Evolutionary conservation across 2,888 invertebrate genomes (phyloP), one percentile per base, ranked within the genome.

Genomic region (Hecatera dysodea): DNA sequence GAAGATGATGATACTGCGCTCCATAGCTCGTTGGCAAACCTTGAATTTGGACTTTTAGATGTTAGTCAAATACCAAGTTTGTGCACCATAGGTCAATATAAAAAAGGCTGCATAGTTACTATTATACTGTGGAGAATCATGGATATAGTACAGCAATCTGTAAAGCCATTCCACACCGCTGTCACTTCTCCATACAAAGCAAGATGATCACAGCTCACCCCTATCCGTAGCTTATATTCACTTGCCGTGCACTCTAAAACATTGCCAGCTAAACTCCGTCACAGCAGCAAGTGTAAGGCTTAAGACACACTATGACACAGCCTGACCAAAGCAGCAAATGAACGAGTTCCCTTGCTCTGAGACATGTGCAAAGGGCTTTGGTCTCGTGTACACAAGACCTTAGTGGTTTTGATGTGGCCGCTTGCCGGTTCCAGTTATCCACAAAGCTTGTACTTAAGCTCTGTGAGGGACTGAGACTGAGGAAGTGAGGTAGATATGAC

Each of bases 401-500:
- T 57, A 3, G 52, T 39, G 53, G 55, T 17, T 46, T 19, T 67
- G 67, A 67, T 59, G 53, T 50, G 68, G 29, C 39, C 63, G 46
- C 27, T 73, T 46, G 39, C 22, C 7, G 39, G 33, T 55, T n/a
- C 46, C 56, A 50, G 33, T 42, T 78, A 59, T 64, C 46, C 63
- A 61, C 63, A 78, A 73, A 73, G 68, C 72, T 57, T 46, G 29
- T 61, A 36, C 44, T 53, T 48, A 53, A 53, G 53, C 48, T 61
- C 39, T 55, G 68, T 60, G 15, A n/a, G 42, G 11, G 39, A 15
- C 44, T 33, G 5, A 15, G 24, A 62, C 5, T 2, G 8, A 24
- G 42, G 50, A 52, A 61, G 17, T 19, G 15, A 27, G 12, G 1
- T 17, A 22, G 57, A 76, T 70, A 9, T 62, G 73, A 15, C 27